These are phyloP conservation scores for Drosophila yakuba DNA, from an alignment of 1,140 invertebrate species.

Conservation along the genomic window DNA sequence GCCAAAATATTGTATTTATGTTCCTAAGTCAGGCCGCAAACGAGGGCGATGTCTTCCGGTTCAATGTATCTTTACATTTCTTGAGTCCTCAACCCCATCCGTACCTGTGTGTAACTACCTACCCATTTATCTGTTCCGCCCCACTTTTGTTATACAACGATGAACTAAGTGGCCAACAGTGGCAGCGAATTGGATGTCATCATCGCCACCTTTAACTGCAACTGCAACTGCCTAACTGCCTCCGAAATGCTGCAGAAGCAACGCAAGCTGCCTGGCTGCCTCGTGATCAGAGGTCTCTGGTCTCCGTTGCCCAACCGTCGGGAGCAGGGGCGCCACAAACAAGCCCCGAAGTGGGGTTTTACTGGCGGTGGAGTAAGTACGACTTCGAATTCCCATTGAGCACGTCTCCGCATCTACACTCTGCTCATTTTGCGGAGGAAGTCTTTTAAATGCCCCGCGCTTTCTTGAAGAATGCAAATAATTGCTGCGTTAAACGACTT, in stretches of 20 bases:
- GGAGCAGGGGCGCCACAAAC: neutral
- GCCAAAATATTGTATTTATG: neutral
- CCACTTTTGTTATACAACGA: slow-evolving; percentile 29
- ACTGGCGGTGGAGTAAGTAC: too few species aligned
- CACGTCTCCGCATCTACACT: too few species aligned
- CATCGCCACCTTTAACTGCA: slow-evolving; percentile 44
- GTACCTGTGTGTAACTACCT: too few species aligned
- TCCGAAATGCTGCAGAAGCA: slow-evolving; percentile 7
- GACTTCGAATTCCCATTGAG: too few species aligned
- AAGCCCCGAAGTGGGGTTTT: too few species aligned
- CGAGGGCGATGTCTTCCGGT: neutral
- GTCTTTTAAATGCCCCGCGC: too few species aligned
- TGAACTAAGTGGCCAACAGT: neutral
- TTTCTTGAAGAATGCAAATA: too few species aligned
- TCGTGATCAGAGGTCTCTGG: slow-evolving; percentile 4
- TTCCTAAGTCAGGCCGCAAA: neutral
- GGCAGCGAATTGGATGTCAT: slow-evolving; percentile 45
- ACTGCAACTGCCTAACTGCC: slow-evolving; percentile 1
- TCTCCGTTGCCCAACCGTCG: slow-evolving; percentile 6
- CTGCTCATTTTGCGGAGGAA: too few species aligned
- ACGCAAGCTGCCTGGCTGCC: slow-evolving; percentile 9
- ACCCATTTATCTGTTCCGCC: neutral
- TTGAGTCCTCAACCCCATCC: too few species aligned
- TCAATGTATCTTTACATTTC: neutral
- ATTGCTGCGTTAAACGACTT: too few species aligned